These are phyloP conservation scores for Carcina quercana DNA, from an alignment of 2,888 invertebrate species.

Conservation along the genomic window DNA sequence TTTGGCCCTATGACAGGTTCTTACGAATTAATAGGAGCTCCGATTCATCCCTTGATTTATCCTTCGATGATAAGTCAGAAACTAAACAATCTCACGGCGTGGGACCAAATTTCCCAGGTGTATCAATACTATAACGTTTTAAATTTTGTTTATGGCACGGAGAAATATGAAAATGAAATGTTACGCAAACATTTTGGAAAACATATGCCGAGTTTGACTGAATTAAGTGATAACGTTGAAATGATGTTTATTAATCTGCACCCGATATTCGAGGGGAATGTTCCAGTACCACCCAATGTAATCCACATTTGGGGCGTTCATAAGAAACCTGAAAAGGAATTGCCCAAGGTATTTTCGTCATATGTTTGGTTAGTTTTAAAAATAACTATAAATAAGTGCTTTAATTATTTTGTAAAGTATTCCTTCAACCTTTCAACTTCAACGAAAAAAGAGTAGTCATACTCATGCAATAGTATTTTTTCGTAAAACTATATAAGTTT, in stretches of 20 bases:
- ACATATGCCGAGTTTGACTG: slow-evolving; percentile 20
- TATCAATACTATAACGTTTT: slow-evolving; percentile 17
- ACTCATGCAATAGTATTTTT: too few species aligned
- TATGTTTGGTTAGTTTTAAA: too few species aligned
- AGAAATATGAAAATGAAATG: slow-evolving; percentile 14
- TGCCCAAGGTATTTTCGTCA: slow-evolving; percentile 44
- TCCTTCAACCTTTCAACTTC: too few species aligned
- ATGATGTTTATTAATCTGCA: slow-evolving; percentile 52
- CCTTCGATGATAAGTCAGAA: slow-evolving; percentile 20
- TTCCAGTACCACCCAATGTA: slow-evolving; percentile 48
- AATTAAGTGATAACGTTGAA: slow-evolving; percentile 30
- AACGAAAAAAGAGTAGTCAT: too few species aligned
- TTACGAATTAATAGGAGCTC: slow-evolving; percentile 26
- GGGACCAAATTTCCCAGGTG: slow-evolving; percentile 27
- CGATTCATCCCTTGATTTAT: slow-evolving; percentile 31
- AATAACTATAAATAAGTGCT: too few species aligned
- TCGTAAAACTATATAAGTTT: too few species aligned
- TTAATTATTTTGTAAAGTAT: too few species aligned
- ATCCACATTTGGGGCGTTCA: slow-evolving; percentile 54
- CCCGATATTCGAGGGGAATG: slow-evolving; percentile 36
- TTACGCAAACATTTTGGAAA: slow-evolving; percentile 24
- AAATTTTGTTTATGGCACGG: neutral
- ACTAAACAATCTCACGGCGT: slow-evolving; percentile 26
- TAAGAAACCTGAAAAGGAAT: slow-evolving; percentile 34
- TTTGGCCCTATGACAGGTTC: slow-evolving; percentile 19